These are phyloP conservation scores for Mechanitis mazaeus DNA, from an alignment of 2,888 invertebrate species.

Conservation along the genomic window DNA sequence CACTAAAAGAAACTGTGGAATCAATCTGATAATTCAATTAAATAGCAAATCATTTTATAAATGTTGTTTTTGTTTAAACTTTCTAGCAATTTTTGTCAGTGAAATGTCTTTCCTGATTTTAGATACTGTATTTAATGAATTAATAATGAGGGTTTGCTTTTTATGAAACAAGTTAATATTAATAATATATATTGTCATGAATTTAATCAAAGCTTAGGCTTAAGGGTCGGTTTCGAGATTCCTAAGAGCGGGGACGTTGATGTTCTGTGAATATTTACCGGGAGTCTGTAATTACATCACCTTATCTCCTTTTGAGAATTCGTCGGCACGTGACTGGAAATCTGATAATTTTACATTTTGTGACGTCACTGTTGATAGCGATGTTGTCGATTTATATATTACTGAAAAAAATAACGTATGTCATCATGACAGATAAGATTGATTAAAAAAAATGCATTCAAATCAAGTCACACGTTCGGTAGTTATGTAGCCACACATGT, in stretches of 20 bases:
- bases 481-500: no score
- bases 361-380: slow-evolving; percentile 21
- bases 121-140: no score
- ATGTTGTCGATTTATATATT: neutral
- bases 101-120: no score
- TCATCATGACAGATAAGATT: no score
- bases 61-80: neutral
- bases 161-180: no score
- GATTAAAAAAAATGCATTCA: no score
- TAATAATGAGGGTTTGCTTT: no score
- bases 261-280: slow-evolving; percentile 25
- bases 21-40: neutral
- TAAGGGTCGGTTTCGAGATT: slow-evolving; percentile 12
- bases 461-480: no score
- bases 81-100: neutral
- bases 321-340: slow-evolving; percentile 42
- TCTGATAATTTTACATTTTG: slow-evolving; percentile 39
- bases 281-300: slow-evolving; percentile 41
- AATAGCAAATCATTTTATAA: neutral
- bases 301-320: slow-evolving; percentile 41
- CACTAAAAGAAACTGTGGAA: neutral
- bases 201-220: neutral
- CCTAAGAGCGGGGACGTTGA: slow-evolving; percentile 8
- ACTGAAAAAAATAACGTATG: neutral
- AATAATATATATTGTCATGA: neutral